Conservation (phyloP, 2,797 vertebrate species). For the Myripristis jacobus region DNA sequence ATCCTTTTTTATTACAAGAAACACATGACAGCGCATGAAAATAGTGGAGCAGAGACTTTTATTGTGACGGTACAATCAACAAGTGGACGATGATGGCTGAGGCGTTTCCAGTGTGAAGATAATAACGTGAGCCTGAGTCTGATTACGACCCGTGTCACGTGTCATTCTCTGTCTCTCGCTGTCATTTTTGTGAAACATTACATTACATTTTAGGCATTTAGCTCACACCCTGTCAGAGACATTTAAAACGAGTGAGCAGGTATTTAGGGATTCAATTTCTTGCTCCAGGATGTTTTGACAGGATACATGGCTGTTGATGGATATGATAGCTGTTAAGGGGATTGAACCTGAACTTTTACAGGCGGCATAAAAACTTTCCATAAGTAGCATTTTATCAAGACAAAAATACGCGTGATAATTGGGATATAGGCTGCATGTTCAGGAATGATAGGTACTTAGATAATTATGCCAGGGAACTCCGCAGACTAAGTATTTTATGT, state of each 20-base stretch:
- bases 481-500: not conserved
- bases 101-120: not conserved
- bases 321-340: too few species aligned
- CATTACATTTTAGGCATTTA: too few species aligned
- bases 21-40: not conserved
- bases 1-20: not conserved
- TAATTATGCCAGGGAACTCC: not conserved
- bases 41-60: not conserved
- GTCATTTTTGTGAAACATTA: too few species aligned
- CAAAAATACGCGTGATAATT: conserved; percentile 11
- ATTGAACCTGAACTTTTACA: too few species aligned
- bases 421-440: not conserved
- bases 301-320: too few species aligned
- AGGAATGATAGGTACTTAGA: not conserved
- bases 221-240: too few species aligned
- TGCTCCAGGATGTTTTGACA: too few species aligned
- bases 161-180: too few species aligned
- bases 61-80: not conserved
- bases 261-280: too few species aligned
- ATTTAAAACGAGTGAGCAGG: too few species aligned
- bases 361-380: too few species aligned
- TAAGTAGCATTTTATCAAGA: not conserved
- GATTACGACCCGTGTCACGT: conserved; percentile 1
- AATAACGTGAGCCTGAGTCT: not conserved
- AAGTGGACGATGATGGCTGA: too few species aligned